Conservation (phyloP, 2,888 invertebrate genomes). For the Steinernema hermaphroditum region DNA sequence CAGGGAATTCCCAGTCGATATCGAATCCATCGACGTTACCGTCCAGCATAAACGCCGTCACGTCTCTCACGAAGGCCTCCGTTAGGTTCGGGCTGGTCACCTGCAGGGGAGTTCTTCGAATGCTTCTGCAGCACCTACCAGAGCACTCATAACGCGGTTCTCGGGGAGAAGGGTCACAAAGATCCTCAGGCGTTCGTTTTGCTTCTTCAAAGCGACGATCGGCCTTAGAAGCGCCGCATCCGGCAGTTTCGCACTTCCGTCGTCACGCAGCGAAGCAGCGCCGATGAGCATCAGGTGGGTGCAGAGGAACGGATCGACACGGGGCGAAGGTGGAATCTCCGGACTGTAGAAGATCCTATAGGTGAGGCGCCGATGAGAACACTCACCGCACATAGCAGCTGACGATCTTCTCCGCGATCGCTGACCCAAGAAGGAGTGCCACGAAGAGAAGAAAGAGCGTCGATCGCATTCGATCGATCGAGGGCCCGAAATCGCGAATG, state of each 20-base stretch:
- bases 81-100: not conserved
- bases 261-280: conserved; percentile 25
- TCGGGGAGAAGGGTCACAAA: not conserved
- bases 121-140: not conserved
- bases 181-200: not conserved
- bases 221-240: not conserved
- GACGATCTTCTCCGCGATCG: not conserved
- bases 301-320: conserved; percentile 41
- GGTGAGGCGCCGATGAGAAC: not conserved
- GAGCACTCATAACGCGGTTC: not conserved
- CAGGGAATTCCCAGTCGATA: conserved; percentile 65
- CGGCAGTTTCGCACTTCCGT: conserved; percentile 29
- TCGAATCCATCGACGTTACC: conserved; percentile 56
- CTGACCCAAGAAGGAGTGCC: not conserved
- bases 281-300: conserved; percentile 47
- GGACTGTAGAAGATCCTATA: conserved; percentile 30
- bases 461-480: conserved; percentile 3
- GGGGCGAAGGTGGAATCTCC: conserved; percentile 15
- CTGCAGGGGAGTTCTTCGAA: conserved; percentile 4
- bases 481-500: not conserved
- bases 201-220: not conserved
- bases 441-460: not conserved
- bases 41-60: conserved; percentile 31
- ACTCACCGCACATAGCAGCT: conserved; percentile 18
- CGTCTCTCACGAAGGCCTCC: conserved; percentile 29